phyloP scores from a whole-genome alignment of 2,113 vertebrate species.

The Pomatorhinus ruficollis region DNA sequence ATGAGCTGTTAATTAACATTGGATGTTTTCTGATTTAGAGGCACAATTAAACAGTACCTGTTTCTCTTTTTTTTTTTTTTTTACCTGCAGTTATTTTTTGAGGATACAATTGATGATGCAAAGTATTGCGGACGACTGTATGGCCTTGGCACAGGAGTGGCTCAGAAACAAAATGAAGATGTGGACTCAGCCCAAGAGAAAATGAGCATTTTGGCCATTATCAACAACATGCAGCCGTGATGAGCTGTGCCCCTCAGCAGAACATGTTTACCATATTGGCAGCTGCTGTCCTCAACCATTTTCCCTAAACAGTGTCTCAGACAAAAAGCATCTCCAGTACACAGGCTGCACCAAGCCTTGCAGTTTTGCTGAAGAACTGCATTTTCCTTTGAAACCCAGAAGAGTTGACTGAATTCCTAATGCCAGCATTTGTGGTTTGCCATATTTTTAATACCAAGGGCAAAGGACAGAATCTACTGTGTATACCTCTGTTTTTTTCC shows the following conservation, averaged over 20 bases:
- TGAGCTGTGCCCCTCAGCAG: background rate
- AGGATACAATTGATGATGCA: slow-evolving; percentile 98
- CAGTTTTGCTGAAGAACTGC: slow-evolving; percentile 64
- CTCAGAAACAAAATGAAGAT: slow-evolving; percentile 91
- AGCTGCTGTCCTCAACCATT: slow-evolving; percentile 54
- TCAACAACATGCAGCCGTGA: slow-evolving; percentile 82
- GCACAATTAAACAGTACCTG: background rate
- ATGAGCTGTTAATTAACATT: background rate
- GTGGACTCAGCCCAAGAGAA: slow-evolving; percentile 80
- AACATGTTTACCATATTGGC: slow-evolving; percentile 25
- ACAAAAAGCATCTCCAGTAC: slow-evolving; percentile 26
- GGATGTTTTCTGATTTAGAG: background rate
- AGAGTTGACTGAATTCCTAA: slow-evolving; percentile 68
- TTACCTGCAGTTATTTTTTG: slow-evolving; percentile 90
- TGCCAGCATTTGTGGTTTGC: slow-evolving; percentile 72
- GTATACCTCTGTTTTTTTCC: slow-evolving; percentile 73
- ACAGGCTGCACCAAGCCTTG: slow-evolving; percentile 50
- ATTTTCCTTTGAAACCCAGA: slow-evolving; percentile 58
- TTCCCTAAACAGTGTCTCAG: slow-evolving; percentile 1
- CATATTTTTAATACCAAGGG: slow-evolving; percentile 72
- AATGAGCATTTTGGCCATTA: slow-evolving; percentile 81
- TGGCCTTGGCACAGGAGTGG: slow-evolving; percentile 93
- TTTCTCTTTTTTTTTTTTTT: background rate
- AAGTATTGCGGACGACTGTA: slow-evolving; percentile 97
- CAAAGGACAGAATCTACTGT: slow-evolving; percentile 66